phyloP scores from a whole-genome alignment of 2,113 vertebrate genomes.

The human (Homo sapiens) region DNA sequence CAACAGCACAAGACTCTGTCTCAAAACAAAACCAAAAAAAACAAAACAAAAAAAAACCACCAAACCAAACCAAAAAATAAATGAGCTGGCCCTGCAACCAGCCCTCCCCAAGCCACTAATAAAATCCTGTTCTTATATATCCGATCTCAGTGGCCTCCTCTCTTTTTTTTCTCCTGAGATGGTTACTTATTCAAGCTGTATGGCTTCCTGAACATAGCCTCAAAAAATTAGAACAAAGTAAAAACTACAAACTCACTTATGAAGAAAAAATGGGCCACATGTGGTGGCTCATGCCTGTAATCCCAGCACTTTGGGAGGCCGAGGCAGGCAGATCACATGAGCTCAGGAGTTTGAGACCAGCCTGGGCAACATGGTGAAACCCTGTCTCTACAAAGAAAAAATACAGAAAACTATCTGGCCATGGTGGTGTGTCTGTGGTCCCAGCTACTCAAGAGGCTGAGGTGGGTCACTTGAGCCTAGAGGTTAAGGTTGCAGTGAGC shows the following conservation, averaged over 20 bases:
- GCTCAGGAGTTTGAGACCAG: too few species aligned
- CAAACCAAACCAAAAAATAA: not conserved
- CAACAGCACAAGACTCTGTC: too few species aligned
- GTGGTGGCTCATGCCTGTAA: not conserved
- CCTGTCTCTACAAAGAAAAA: too few species aligned
- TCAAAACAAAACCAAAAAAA: not conserved
- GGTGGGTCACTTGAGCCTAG: too few species aligned
- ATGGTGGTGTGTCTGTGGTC: too few species aligned
- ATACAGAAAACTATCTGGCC: too few species aligned
- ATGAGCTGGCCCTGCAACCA: not conserved
- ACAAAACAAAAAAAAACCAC: too few species aligned
- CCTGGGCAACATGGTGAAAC: too few species aligned
- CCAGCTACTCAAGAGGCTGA: too few species aligned
- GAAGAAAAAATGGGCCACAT: not conserved
- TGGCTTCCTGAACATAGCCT: conserved; percentile 1
- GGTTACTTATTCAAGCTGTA: not conserved
- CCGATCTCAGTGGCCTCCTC: not conserved
- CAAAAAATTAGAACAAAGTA: conserved; percentile 1
- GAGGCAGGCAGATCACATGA: too few species aligned
- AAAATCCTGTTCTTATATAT: conserved; percentile 41
- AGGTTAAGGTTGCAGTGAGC: too few species aligned
- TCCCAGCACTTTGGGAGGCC: too few species aligned
- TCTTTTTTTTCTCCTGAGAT: not conserved
- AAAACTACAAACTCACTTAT: not conserved
- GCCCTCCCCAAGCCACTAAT: not conserved